Percentiles rank a stretch among this genome's conserved stretches.
Conservation (phyloP, 2,888 invertebrate species). For the Cheilosia vulpina region DNA sequence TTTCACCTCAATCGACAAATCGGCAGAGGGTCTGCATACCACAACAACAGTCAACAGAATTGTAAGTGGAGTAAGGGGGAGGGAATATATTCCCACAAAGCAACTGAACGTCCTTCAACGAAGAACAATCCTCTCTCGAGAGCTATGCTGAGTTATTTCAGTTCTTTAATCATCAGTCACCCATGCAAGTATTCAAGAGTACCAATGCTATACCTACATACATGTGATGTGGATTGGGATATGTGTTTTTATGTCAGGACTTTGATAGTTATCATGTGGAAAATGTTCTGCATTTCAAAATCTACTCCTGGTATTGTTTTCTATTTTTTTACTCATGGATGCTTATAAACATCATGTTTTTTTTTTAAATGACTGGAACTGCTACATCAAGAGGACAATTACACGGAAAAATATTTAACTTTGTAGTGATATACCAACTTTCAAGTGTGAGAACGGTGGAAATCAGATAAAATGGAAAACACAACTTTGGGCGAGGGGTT, state of each 20-base stretch:
- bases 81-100: conserved; percentile 58
- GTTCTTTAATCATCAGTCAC: conserved; percentile 65
- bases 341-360: background rate
- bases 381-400: too few species aligned
- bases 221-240: conserved; percentile 12
- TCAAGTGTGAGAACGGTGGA: too few species aligned
- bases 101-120: conserved; percentile 63
- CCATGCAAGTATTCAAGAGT: conserved; percentile 65
- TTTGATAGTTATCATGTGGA: conserved; percentile 67
- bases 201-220: background rate
- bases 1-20: conserved; percentile 61
- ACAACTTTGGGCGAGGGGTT: too few species aligned
- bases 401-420: too few species aligned
- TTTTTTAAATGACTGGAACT: too few species aligned
- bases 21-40: conserved; percentile 56
- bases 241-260: conserved; percentile 29
- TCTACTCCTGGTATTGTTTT: conserved; percentile 52
- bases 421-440: too few species aligned
- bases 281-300: conserved; percentile 62
- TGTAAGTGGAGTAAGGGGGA: background rate
- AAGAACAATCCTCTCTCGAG: conserved; percentile 63
- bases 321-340: background rate
- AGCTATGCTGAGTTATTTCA: conserved; percentile 66
- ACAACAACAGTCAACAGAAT: conserved; percentile 35
- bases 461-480: too few species aligned